phyloP scores from a whole-genome alignment of 2,113 vertebrate genomes.

The Hoplias malabaricus region DNA sequence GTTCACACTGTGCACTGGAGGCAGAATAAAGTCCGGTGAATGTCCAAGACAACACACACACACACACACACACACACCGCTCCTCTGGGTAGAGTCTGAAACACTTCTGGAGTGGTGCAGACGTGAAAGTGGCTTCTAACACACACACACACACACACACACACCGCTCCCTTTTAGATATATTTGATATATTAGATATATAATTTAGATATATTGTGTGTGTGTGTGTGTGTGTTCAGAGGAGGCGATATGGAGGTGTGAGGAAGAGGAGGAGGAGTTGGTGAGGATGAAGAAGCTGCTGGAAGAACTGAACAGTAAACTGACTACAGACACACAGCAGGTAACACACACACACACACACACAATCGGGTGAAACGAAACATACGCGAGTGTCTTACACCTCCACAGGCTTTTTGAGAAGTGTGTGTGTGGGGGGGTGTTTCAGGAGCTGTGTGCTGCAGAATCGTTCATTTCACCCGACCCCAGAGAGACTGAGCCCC shows the following conservation, averaged over 20 bases:
- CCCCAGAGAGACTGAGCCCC: neutral
- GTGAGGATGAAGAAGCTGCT: constrained; percentile 27
- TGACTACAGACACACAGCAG: neutral
- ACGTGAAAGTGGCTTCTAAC: too few relatives aligned
- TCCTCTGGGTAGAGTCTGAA: too few relatives aligned
- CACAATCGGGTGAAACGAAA: neutral
- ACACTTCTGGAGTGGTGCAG: too few relatives aligned
- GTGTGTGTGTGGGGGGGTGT: too few relatives aligned
- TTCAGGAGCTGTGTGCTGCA: neutral
- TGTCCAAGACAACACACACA: neutral
- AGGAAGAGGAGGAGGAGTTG: constrained; percentile 48
- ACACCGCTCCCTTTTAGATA: too few relatives aligned
- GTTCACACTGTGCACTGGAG: too few relatives aligned
- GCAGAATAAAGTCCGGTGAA: too few relatives aligned
- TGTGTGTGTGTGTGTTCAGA: constrained; percentile 28
- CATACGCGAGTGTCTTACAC: neutral
- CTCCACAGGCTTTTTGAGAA: neutral
- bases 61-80: too few relatives aligned
- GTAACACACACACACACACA: neutral
- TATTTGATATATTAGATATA: too few relatives aligned
- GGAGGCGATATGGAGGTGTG: constrained; percentile 20
- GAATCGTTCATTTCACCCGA: constrained; percentile 1
- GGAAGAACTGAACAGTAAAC: constrained; percentile 45
- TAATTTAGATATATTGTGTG: too few relatives aligned
- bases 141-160: too few relatives aligned